phyloP scores from a whole-genome alignment of 2,113 vertebrate species.

The Chamaea fasciata region DNA sequence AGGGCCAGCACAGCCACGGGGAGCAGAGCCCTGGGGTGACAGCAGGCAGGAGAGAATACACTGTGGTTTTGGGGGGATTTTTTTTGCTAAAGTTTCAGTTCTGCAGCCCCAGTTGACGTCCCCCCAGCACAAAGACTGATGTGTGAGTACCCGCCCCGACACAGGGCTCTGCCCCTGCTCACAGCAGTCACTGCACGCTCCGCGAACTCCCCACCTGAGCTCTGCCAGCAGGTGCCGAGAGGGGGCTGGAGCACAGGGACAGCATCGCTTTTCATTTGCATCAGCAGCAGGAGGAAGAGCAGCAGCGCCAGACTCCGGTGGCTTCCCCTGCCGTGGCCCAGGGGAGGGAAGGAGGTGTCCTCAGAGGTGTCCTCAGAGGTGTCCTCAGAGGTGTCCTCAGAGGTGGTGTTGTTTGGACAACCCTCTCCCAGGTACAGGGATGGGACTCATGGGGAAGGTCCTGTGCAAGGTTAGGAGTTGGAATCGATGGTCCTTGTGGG shows the following conservation, averaged over 20 bases:
- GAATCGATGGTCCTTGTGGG: neutral
- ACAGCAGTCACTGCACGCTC: neutral
- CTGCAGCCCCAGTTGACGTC: neutral
- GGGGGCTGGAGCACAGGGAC: neutral
- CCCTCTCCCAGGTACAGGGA: neutral
- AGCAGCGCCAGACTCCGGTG: neutral
- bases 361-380: neutral
- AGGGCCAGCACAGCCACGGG: fast-evolving
- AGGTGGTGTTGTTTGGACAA: neutral
- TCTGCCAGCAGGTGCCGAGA: neutral
- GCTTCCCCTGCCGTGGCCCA: fast-evolving
- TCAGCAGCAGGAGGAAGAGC: neutral
- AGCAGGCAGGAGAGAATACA: neutral
- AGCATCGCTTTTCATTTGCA: neutral
- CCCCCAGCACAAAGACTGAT: neutral
- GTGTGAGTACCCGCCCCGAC: neutral
- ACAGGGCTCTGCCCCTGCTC: neutral
- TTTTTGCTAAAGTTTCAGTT: neutral
- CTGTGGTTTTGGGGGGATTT: fast-evolving
- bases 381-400: neutral
- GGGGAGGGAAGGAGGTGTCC: neutral
- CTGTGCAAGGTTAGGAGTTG: neutral
- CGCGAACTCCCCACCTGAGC: neutral
- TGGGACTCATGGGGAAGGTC: neutral
- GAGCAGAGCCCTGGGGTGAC: neutral